These are phyloP conservation scores for Xenopus borealis DNA, from an alignment of 2,113 vertebrate species.

Conservation along the genomic window DNA sequence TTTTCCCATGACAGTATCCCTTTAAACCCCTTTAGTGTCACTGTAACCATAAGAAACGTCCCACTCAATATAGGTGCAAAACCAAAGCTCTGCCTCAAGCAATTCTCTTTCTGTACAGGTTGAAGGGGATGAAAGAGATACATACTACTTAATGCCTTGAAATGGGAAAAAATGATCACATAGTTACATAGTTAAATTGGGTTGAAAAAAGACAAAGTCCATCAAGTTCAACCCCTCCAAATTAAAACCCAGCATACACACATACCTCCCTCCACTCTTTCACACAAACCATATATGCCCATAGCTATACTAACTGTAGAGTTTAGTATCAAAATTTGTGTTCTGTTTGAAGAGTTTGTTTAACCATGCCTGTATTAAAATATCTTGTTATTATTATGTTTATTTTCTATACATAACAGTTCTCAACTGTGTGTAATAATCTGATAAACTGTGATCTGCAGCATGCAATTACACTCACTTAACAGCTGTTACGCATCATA, in stretches of 20 bases:
- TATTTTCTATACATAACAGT: conserved; percentile 38
- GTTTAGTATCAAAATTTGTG: too few relatives aligned
- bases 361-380: conserved; percentile 3
- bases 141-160: not conserved
- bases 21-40: too few relatives aligned
- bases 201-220: too few relatives aligned
- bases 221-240: too few relatives aligned
- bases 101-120: not conserved
- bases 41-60: too few relatives aligned
- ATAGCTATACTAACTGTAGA: too few relatives aligned
- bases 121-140: not conserved
- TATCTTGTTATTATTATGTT: conserved; percentile 32
- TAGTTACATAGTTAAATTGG: too few relatives aligned
- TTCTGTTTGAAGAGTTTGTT: not conserved
- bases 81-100: not conserved
- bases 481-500: conserved; percentile 46
- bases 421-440: conserved; percentile 43
- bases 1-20: too few relatives aligned
- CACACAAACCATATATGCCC: too few relatives aligned
- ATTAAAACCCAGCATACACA: too few relatives aligned
- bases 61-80: not conserved
- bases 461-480: conserved; percentile 46
- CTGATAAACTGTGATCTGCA: conserved; percentile 46
- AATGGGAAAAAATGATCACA: not conserved
- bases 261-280: too few relatives aligned